A percentile compares a stretch with the other conserved stretches of the same genome.
Evolutionary conservation across 2,888 invertebrate species (phyloP).

Genomic region (Eupithecia dodoneata): DNA sequence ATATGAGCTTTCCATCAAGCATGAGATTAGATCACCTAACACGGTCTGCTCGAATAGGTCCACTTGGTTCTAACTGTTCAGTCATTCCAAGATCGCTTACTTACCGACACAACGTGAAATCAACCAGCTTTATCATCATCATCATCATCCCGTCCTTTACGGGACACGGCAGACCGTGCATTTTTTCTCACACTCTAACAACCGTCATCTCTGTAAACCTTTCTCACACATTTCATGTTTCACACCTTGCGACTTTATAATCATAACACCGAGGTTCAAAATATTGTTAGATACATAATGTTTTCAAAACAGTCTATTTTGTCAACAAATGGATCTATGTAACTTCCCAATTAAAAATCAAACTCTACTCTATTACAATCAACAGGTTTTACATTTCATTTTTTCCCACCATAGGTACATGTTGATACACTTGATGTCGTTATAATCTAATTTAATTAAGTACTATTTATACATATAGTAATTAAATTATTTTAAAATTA

Average conservation of each 20-base stretch:
- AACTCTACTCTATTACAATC: not conserved
- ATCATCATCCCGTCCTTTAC: not conserved
- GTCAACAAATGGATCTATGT: not conserved
- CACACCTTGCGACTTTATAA: not conserved
- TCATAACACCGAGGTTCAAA: constrained; percentile 1
- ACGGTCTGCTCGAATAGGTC: not conserved
- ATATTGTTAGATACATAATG: not conserved
- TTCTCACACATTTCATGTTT: not conserved
- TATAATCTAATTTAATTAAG: no score
- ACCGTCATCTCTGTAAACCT: not conserved
- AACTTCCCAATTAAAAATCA: not conserved
- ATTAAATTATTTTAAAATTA: no score
- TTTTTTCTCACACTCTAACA: not conserved
- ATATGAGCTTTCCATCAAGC: not conserved
- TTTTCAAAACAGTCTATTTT: not conserved
- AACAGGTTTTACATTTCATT: no score
- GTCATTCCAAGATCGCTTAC: not conserved
- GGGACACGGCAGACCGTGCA: not conserved
- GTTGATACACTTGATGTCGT: no score
- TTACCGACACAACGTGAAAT: not conserved
- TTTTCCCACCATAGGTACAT: no score
- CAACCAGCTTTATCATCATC: not conserved
- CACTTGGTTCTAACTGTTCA: constrained; percentile 8
- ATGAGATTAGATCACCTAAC: constrained; percentile 9
- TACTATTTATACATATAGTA: no score